Conservation (phyloP, 2,888 invertebrate genomes). For the Drosophila eohydei region DNA sequence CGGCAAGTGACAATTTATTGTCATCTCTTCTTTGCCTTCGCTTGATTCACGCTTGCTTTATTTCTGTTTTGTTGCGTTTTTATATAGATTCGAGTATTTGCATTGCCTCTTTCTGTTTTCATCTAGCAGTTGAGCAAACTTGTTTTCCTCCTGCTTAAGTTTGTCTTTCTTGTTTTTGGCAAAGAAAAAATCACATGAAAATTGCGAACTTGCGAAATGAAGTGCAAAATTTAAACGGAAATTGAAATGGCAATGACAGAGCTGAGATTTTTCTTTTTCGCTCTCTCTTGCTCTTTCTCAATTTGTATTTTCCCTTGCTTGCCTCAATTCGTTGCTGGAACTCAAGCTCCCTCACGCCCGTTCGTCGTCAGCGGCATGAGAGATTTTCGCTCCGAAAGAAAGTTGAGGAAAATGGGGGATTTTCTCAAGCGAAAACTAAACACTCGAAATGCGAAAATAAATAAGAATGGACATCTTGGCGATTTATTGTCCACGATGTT, state of each 20-base stretch:
- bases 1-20: conserved; percentile 78
- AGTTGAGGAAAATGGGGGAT: conserved; percentile 77
- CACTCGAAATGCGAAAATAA: conserved; percentile 80
- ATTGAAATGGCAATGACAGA: conserved; percentile 82
- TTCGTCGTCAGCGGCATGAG: conserved; percentile 45
- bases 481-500: conserved; percentile 71
- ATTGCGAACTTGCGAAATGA: conserved; percentile 82
- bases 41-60: conserved; percentile 57
- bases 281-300: conserved; percentile 8
- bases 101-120: conserved; percentile 63
- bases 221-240: conserved; percentile 83
- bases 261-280: conserved; percentile 42
- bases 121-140: conserved; percentile 49
- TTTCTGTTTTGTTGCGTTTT: conserved; percentile 20
- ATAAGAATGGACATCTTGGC: conserved; percentile 77
- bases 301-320: conserved; percentile 45
- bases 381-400: conserved; percentile 53
- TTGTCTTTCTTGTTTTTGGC: conserved; percentile 13
- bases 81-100: conserved; percentile 61
- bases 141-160: conserved; percentile 39
- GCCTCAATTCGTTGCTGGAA: conserved; percentile 32
- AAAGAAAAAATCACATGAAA: conserved; percentile 63
- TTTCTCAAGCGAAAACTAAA: conserved; percentile 80
- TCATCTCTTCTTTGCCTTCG: conserved; percentile 64
- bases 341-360: conserved; percentile 52